Evolutionary conservation across 2,797 vertebrate species (phyloP), one percentile per base, ranked within the genome.

Genomic region (Crenuchus spilurus): DNA sequence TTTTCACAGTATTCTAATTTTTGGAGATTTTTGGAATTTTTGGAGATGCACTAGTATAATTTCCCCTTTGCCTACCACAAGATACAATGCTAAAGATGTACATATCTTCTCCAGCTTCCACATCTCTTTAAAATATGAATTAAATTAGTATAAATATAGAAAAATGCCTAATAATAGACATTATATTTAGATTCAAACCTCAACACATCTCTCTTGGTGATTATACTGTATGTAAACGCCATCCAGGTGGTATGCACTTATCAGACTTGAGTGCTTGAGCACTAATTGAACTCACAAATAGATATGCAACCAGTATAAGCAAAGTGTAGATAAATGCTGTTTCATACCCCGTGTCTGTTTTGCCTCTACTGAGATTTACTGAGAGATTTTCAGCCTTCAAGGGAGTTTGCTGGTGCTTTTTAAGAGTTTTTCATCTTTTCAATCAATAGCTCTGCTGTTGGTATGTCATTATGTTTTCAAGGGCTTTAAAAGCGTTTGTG

Each of bases 401-500:
- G 22, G 26, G 5, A 73, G 16, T 63, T 33, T 31, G 24, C 41
- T 4, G 8, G 0, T 8, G 46, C 46, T 30, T 31, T 72, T 42
- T 35, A 16, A 33, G 14, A 3, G 22, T 33, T 35, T 39, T 72
- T 37, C 18, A 61, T 39, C 14, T 37, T 52, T 63, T 65, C n/a
- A 33, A 55, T 46, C 39, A 73, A 37, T 73, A 64, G 37, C 49
- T 46, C 51, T 35, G 49, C 52, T 65, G 16, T 64, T 65, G 37
- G 39, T n/a, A 65, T 57, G 20, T 16, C 37, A 64, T 73, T 73
- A 63, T 26, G 5, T 46, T 60, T 73, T 55, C 39, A 65, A 73
- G 61, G 20, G 20, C 61, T 57, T 35, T 52, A 67, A 72, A 62
- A 73, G 55, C 6, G n/a, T 72, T 54, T 68, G 63, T 62, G 28